Evolutionary conservation across 2,888 invertebrate species (phyloP).

Genomic region (Sinhomidia bicolor): DNA sequence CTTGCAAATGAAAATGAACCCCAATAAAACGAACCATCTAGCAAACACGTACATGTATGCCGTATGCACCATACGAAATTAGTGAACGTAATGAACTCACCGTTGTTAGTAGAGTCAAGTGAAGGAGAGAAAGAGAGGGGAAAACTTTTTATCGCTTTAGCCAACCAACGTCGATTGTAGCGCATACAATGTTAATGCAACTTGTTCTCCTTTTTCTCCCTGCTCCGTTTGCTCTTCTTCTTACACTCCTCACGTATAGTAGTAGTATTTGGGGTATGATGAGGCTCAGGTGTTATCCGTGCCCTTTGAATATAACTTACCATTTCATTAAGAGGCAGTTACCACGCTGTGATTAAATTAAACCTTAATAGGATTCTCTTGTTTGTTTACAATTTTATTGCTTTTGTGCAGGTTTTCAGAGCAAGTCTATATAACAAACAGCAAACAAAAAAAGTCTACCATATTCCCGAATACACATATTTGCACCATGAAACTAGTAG

Average conservation of each 20-base stretch:
- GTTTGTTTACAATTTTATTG: background rate
- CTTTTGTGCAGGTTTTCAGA: background rate
- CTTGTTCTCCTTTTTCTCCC: background rate
- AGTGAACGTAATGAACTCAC: too few relatives aligned
- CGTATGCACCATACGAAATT: too few relatives aligned
- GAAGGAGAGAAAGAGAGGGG: background rate
- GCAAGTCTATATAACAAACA: too few relatives aligned
- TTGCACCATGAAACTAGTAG: background rate
- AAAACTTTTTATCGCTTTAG: slow-evolving; percentile 27
- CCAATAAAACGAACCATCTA: too few relatives aligned
- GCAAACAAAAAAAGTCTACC: background rate
- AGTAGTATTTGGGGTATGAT: background rate
- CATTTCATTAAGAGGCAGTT: slow-evolving; percentile 33
- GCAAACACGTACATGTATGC: too few relatives aligned
- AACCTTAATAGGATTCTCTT: slow-evolving; percentile 25
- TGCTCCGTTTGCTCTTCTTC: background rate
- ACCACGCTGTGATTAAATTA: slow-evolving; percentile 35
- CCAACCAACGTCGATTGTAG: background rate
- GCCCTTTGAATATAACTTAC: slow-evolving; percentile 32
- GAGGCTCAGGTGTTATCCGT: slow-evolving; percentile 47
- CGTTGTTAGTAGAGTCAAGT: too few relatives aligned
- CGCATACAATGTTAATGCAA: slow-evolving; percentile 13
- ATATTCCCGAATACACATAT: background rate
- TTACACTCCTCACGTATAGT: background rate
- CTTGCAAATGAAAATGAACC: too few relatives aligned